phyloP scores from a whole-genome alignment of 1,140 invertebrate species.

The Drosophila murphyi region DNA sequence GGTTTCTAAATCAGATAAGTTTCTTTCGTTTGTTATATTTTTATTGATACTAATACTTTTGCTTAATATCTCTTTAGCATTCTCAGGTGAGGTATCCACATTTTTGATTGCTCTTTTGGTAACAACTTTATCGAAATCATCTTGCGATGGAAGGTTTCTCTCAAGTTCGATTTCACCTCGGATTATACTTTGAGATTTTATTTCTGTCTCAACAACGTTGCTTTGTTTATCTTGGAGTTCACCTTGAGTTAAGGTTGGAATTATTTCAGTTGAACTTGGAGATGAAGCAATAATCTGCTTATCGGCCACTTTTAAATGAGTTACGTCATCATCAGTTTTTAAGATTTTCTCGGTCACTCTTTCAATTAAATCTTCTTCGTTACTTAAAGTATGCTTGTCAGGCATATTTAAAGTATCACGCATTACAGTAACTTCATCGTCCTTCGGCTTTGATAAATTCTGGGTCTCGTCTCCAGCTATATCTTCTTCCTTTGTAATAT shows the following conservation, averaged over 20 bases:
- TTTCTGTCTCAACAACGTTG: no score
- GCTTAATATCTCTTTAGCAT: not conserved
- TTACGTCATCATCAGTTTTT: no score
- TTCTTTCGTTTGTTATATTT: not conserved
- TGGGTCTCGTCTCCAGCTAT: no score
- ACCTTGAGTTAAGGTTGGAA: no score
- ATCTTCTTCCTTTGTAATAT: not conserved
- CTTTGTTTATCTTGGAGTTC: no score
- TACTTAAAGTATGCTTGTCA: not conserved
- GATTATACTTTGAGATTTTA: no score
- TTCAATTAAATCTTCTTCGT: not conserved
- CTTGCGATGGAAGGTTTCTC: not conserved
- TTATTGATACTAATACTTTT: not conserved
- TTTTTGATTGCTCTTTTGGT: not conserved
- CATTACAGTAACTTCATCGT: not conserved
- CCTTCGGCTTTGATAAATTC: not conserved
- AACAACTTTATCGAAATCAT: not conserved
- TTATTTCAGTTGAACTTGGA: no score
- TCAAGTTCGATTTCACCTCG: not conserved
- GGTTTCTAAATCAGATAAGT: not conserved
- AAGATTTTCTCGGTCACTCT: not conserved
- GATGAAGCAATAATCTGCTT: no score
- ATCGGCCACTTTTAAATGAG: no score
- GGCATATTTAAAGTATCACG: not conserved
- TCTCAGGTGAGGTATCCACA: not conserved